A percentile compares a stretch with the other conserved stretches of the same genome.
Evolutionary conservation across 1,140 invertebrate species (phyloP).

Genomic region (Macrotrachela quadricornifera): DNA sequence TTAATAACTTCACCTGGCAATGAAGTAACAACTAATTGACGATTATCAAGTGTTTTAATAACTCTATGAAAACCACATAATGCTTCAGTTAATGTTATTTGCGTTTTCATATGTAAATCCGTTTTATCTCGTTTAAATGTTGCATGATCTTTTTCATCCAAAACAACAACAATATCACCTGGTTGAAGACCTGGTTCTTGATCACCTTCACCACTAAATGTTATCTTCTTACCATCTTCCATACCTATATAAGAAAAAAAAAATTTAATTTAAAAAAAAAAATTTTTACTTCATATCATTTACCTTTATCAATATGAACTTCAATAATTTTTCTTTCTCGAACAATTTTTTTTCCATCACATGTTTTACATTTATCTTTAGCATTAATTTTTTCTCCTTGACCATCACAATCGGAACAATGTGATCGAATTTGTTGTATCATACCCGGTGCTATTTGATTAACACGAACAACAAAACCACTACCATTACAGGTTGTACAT

Average conservation of each 20-base stretch:
- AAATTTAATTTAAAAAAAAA: background rate
- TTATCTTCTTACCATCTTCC: constrained; percentile 83
- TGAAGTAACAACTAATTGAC: constrained; percentile 62
- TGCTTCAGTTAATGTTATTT: constrained; percentile 65
- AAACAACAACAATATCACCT: constrained; percentile 83
- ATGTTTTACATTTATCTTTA: constrained; percentile 63
- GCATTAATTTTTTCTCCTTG: constrained; percentile 61
- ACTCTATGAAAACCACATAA: constrained; percentile 85
- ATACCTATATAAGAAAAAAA: constrained; percentile 35
- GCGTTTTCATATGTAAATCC: constrained; percentile 58
- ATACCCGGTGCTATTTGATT: constrained; percentile 85
- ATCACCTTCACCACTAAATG: constrained; percentile 82
- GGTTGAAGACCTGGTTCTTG: constrained; percentile 75
- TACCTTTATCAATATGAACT: constrained; percentile 78
- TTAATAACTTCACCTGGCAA: constrained; percentile 63
- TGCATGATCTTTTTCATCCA: constrained; percentile 77
- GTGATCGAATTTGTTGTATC: constrained; percentile 79
- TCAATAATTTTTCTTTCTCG: constrained; percentile 82
- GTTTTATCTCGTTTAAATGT: constrained; percentile 52
- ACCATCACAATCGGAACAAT: constrained; percentile 67
- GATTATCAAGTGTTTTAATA: constrained; percentile 73
- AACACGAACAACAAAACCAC: constrained; percentile 69
- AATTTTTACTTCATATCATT: background rate
- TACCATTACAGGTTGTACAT: constrained; percentile 64
- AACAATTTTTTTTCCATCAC: constrained; percentile 68